These are phyloP conservation scores for Synanthedon formicaeformis DNA, from an alignment of 2,888 invertebrate genomes.

Conservation along the genomic window DNA sequence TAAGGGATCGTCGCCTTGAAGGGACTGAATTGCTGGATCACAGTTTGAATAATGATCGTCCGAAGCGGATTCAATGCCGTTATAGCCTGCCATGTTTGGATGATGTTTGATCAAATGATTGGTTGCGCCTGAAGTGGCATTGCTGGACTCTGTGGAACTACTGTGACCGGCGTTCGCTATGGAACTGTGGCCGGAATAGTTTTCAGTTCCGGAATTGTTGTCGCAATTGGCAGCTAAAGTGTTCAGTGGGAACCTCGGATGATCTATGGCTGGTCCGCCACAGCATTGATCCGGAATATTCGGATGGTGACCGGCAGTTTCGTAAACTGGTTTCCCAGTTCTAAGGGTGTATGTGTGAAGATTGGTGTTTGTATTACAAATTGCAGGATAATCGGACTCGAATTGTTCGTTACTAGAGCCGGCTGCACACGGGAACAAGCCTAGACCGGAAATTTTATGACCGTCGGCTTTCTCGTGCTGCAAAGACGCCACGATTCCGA, in stretches of 20 bases:
- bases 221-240: slow-evolving; percentile 69
- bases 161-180: slow-evolving; percentile 67
- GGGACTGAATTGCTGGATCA: slow-evolving; percentile 60
- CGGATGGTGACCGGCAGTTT: slow-evolving; percentile 64
- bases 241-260: slow-evolving; percentile 65
- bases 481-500: slow-evolving; percentile 64
- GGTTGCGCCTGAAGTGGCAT: slow-evolving; percentile 61
- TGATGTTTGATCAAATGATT: slow-evolving; percentile 66
- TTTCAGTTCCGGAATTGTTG: slow-evolving; percentile 73
- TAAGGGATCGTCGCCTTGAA: slow-evolving; percentile 60
- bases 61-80: slow-evolving; percentile 62
- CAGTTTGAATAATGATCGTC: slow-evolving; percentile 68
- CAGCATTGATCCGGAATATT: slow-evolving; percentile 54
- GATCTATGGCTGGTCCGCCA: slow-evolving; percentile 49
- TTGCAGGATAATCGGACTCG: slow-evolving; percentile 85
- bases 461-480: slow-evolving; percentile 80
- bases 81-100: slow-evolving; percentile 52
- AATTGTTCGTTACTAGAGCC: slow-evolving; percentile 88
- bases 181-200: slow-evolving; percentile 73
- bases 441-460: slow-evolving; percentile 79
- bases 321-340: slow-evolving; percentile 82
- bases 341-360: slow-evolving; percentile 85
- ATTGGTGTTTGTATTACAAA: slow-evolving; percentile 88
- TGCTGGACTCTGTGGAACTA: slow-evolving; percentile 65
- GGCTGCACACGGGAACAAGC: slow-evolving; percentile 84